Evolutionary conservation across 2,888 invertebrate genomes (phyloP).

Genomic region (Scaeva pyrastri): DNA sequence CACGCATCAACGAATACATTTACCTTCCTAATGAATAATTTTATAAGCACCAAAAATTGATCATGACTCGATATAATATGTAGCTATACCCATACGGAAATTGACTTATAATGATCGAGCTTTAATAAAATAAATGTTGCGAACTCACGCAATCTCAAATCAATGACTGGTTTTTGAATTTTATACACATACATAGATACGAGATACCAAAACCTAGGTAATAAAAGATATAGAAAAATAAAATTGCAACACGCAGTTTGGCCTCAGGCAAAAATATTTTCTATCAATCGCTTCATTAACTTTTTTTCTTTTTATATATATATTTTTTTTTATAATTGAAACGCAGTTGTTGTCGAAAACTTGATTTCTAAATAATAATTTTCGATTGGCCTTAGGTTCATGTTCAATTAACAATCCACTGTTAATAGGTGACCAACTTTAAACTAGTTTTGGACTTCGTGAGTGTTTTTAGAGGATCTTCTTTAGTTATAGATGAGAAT

Average conservation of each 20-base stretch:
- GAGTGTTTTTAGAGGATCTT: background rate
- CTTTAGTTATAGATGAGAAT: too few species aligned
- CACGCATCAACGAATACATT: slow-evolving; percentile 43
- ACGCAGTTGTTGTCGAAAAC: slow-evolving; percentile 52
- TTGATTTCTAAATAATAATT: slow-evolving; percentile 5
- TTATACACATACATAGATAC: too few species aligned
- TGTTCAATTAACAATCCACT: background rate
- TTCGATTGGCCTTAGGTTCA: slow-evolving; percentile 21
- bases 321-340: slow-evolving; percentile 45
- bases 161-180: too few species aligned
- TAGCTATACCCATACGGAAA: too few species aligned
- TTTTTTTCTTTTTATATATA: slow-evolving; percentile 2
- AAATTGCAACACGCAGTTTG: background rate
- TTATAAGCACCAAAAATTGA: slow-evolving; percentile 21
- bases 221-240: background rate
- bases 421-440: background rate
- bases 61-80: background rate
- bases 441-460: too few species aligned
- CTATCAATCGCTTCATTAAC: slow-evolving; percentile 67
- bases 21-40: background rate
- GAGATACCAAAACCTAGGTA: too few species aligned
- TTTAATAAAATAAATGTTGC: slow-evolving; percentile 33
- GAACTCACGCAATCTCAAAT: background rate
- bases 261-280: slow-evolving; percentile 19
- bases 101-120: slow-evolving; percentile 61